A percentile compares a stretch with the other conserved stretches of the same genome.
phyloP scores from a whole-genome alignment of 1,140 invertebrate genomes.

The Augochlora pura region DNA sequence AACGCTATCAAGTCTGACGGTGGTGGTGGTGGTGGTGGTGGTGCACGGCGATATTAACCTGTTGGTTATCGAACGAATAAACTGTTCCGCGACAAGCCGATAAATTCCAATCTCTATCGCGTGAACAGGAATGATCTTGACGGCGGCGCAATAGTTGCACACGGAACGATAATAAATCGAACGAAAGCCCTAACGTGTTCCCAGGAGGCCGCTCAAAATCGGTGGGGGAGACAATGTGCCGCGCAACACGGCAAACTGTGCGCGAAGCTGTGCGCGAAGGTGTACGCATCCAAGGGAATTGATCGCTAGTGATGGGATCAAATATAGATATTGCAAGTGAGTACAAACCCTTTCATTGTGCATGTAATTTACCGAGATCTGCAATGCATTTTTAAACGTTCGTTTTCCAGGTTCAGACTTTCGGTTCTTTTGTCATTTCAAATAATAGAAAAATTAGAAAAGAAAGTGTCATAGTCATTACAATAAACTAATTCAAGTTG shows the following conservation, averaged over 20 bases:
- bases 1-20: not conserved
- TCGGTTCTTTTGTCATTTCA: too few species aligned
- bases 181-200: not conserved
- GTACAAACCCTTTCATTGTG: too few species aligned
- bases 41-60: not conserved
- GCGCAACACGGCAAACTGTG: not conserved
- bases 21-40: too few species aligned
- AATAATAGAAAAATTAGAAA: too few species aligned
- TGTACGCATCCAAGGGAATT: conserved; percentile 33
- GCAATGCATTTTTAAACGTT: too few species aligned
- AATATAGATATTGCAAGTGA: too few species aligned
- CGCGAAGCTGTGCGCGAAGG: conserved; percentile 5
- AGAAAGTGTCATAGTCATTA: too few species aligned
- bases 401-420: too few species aligned
- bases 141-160: not conserved
- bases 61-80: not conserved
- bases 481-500: too few species aligned
- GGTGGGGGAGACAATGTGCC: conserved; percentile 9
- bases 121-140: not conserved
- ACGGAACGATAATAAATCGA: conserved; percentile 10
- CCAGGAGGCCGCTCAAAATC: conserved; percentile 4
- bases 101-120: not conserved
- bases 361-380: too few species aligned
- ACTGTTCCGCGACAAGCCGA: not conserved
- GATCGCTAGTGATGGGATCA: too few species aligned